phyloP scores from a whole-genome alignment of 2,113 vertebrate genomes.

The Phrynosoma blainvillii region DNA sequence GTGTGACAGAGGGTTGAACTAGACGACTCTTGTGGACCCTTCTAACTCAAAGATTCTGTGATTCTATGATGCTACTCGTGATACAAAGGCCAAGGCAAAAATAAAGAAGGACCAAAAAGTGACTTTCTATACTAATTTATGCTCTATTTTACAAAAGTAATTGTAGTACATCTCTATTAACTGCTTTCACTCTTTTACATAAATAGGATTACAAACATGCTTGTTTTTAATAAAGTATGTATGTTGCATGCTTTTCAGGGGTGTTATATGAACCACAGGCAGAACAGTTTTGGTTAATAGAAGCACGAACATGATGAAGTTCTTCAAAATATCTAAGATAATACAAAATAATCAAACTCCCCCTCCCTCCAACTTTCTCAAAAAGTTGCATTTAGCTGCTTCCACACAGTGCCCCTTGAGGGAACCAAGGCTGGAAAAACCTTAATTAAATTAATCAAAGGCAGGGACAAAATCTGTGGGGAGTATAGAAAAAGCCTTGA shows the following conservation, averaged over 20 bases:
- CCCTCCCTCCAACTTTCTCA: constrained; percentile 34
- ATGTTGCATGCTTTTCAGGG: too few relatives aligned
- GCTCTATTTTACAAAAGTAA: neutral
- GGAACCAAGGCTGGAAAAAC: constrained; percentile 48
- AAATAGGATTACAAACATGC: neutral
- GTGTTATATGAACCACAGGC: neutral
- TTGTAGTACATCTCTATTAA: neutral
- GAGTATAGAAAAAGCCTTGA: constrained; percentile 63
- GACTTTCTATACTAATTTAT: neutral
- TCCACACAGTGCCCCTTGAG: constrained; percentile 55
- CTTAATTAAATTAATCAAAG: constrained; percentile 76
- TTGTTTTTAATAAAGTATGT: too few relatives aligned
- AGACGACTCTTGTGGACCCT: too few relatives aligned
- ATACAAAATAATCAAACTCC: constrained; percentile 23
- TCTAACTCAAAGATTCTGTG: neutral
- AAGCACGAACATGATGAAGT: neutral
- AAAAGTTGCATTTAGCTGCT: constrained; percentile 44
- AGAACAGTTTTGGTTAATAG: neutral
- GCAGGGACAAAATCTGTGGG: constrained; percentile 62
- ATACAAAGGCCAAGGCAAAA: neutral
- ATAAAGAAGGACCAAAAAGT: neutral
- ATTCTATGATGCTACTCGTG: neutral
- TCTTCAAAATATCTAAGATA: constrained; percentile 39
- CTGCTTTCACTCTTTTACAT: neutral
- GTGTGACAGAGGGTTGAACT: too few relatives aligned